Evolutionary conservation across 2,113 vertebrate species (phyloP), one percentile per base, ranked within the genome.

Genomic region (Elephantulus edwardii): DNA sequence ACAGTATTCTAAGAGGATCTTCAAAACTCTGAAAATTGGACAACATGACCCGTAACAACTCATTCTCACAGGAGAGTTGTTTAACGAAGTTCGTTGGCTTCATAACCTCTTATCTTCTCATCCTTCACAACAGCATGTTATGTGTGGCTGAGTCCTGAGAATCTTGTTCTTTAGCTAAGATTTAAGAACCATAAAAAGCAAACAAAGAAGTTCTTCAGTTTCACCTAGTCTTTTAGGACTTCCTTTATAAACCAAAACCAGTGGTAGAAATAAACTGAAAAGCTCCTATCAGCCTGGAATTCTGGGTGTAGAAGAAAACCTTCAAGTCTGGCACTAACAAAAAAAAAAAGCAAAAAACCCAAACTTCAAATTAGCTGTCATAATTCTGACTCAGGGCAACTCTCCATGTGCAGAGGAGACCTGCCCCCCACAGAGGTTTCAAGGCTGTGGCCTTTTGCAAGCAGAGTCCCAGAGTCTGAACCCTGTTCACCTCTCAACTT

Each of bases 21-120:
- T 68, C 35, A 52, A 87, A 71, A 80, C 42, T 80, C 74, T 50
- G 91, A 88, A 62, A 92, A 54, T 9, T 48, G 84, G 84, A 76
- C 20, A 64, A 2, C 26, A 64, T 75, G 60, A 60, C 56, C 17
- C 68, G n/a, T 81, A 78, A 77, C 92, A 74, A 70, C 30, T 56
- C 33, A 78, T 74, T 77, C 42, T 44, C 74, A 93, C 77, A 86
- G 5, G 74, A 33, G 42, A 84, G 24, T 44, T 85, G 42, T 48
- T 93, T 46, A 77, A 84, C 26, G 54, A 56, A 56, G 54, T 24
- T 56, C 12, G 26, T 38, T 81, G 80, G 6, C 17, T 20, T 87
- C 71, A 40, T 76, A 81, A 46, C 26, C 26, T 17, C 7, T 14
- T 35, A 60, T 77, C 62, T 77, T n/a, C 54, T 74, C 52, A 80